phyloP scores from a whole-genome alignment of 23 tunicate genomes.

The Trididemnum nubilum region DNA sequence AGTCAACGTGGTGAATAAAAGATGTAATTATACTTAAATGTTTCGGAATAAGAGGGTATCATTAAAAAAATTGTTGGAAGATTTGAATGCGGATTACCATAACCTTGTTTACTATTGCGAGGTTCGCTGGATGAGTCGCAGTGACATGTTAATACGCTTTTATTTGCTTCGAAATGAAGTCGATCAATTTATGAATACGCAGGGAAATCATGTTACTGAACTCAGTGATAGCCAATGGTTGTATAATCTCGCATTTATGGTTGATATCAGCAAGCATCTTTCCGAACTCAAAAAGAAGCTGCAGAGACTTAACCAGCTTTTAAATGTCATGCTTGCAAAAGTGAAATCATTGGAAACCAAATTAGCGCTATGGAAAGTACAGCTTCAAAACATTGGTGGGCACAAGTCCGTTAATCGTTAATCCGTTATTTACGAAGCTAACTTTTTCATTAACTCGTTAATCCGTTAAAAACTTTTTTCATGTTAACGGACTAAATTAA shows the following conservation, averaged over 20 bases:
- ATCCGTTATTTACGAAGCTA: too few species aligned
- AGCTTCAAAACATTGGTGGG: too few species aligned
- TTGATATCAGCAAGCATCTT: constrained; percentile 50
- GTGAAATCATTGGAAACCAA: constrained; percentile 45
- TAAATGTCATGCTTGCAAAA: constrained; percentile 47
- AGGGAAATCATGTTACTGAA: constrained; percentile 43
- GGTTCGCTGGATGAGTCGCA: constrained; percentile 62
- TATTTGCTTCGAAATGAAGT: constrained; percentile 37
- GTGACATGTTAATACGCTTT: constrained; percentile 45
- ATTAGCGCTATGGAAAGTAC: constrained; percentile 55
- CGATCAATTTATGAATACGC: constrained; percentile 4
- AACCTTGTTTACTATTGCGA: constrained; percentile 48
- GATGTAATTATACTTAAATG: too few species aligned
- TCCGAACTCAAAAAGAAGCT: constrained; percentile 38
- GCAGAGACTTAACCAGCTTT: constrained; percentile 48
- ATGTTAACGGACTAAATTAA: too few species aligned
- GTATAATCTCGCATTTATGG: constrained; percentile 58
- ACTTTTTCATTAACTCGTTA: too few species aligned
- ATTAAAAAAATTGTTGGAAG: constrained; percentile 14
- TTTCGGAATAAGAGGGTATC: too few species aligned
- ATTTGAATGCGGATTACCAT: constrained; percentile 46
- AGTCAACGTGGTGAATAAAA: too few species aligned
- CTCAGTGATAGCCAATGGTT: constrained; percentile 50
- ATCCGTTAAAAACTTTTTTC: too few species aligned
- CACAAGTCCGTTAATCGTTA: too few species aligned